phyloP scores from a whole-genome alignment of 2,797 vertebrate species.

The Periophthalmus magnuspinnatus region DNA sequence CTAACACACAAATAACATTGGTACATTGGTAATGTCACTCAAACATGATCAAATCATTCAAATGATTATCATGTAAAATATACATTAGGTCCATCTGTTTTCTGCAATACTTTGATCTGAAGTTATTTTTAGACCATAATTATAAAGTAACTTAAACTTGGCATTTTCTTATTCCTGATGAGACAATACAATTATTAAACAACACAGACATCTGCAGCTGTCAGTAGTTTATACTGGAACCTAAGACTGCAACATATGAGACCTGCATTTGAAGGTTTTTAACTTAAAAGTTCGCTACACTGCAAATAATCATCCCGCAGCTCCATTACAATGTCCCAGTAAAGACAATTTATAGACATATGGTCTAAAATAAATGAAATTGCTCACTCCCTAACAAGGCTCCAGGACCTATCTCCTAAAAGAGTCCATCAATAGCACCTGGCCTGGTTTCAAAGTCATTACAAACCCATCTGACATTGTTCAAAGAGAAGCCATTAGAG shows the following conservation, averaged over 20 bases:
- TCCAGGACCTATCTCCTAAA: slow-evolving; percentile 34
- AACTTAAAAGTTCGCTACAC: not conserved
- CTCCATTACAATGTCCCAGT: not conserved
- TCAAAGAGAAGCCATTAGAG: slow-evolving; percentile 56
- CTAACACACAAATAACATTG: too few relatives aligned
- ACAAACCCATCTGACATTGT: slow-evolving; percentile 63
- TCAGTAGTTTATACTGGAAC: not conserved
- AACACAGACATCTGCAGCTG: not conserved
- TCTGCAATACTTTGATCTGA: too few relatives aligned
- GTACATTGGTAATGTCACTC: too few relatives aligned
- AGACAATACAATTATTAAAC: not conserved
- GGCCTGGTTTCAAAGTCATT: slow-evolving; percentile 60
- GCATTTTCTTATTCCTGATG: too few relatives aligned
- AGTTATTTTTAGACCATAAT: not conserved
- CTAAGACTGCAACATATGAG: not conserved
- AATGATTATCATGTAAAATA: too few relatives aligned
- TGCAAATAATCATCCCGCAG: slow-evolving; percentile 4
- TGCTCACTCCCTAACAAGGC: slow-evolving; percentile 27
- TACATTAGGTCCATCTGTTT: too few relatives aligned
- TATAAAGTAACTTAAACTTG: not conserved
- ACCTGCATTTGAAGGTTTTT: not conserved
- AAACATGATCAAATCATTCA: too few relatives aligned
- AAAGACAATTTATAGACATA: slow-evolving; percentile 11
- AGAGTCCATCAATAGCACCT: slow-evolving; percentile 57
- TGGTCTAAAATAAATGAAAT: slow-evolving; percentile 28